Conservation (phyloP, 2,797 vertebrate species). For the Melopsittacus undulatus region DNA sequence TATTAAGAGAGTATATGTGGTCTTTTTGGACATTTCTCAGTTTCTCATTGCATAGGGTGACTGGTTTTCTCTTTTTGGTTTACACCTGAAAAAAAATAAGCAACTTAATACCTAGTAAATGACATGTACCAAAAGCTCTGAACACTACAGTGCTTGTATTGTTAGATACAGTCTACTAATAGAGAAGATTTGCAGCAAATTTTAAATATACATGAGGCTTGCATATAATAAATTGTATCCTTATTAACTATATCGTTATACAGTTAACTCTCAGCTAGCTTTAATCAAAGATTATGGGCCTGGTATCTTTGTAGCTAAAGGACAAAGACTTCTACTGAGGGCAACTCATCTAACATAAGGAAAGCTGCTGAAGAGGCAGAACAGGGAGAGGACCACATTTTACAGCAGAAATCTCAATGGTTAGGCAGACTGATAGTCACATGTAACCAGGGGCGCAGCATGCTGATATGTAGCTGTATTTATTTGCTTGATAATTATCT, state of each 20-base stretch:
- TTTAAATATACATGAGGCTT: not conserved
- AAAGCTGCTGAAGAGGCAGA: not conserved
- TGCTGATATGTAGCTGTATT: not conserved
- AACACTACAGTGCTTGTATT: not conserved
- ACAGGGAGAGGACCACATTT: accelerated
- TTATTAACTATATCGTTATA: not conserved
- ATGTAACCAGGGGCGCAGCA: not conserved
- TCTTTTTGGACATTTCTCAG: not conserved
- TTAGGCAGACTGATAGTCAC: no score
- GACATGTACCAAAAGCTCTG: not conserved
- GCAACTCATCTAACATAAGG: not conserved
- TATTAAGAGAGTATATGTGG: not conserved
- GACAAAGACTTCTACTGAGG: not conserved
- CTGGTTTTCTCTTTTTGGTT: not conserved
- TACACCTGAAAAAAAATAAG: not conserved
- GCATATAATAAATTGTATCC: not conserved
- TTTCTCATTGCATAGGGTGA: not conserved
- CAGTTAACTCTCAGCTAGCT: not conserved
- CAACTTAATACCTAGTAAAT: not conserved
- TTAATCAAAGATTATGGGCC: accelerated
- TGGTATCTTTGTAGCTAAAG: not conserved
- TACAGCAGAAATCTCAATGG: accelerated
- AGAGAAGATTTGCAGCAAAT: not conserved
- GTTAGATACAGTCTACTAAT: not conserved
- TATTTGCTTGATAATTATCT: not conserved